Evolutionary conservation across 2,888 invertebrate species (phyloP), one percentile per base, ranked within the genome.

Genomic region (Myopa testacea): DNA sequence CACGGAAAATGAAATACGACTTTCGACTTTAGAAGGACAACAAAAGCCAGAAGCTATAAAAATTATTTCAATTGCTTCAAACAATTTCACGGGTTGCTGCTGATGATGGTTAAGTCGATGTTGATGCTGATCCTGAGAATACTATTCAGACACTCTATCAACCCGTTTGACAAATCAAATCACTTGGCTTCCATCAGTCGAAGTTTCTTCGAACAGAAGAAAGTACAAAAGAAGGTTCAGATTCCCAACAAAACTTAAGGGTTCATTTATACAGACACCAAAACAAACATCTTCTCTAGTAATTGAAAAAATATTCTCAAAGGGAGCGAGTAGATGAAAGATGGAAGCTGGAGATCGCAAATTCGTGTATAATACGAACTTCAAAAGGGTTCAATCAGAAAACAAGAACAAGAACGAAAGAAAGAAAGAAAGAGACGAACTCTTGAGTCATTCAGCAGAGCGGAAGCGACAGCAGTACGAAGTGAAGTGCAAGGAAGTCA

Each of bases 81-180:
- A 62, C 40, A 73, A 73, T 73, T 73, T 73, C 16, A 73, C 45
- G 73, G 62, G 45, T 26, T 40, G 62, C 12, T 62, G 62, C 60
- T 38, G 40, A 73, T 40, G 40, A 45, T 62, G 73, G 55, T 55
- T n/a, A 6, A 1, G 14, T 1, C 2, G 14, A 5, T 55, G 16
- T 5, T n/a, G 10, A 4, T n/a, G 55, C 55, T 45, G 45, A 45
- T 10, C 45, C 45, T 6, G 45, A 45, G 45, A 45, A 45, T 45
- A 26, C 26, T 26, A 26, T 45, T 45, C 45, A 8, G 6, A 10
- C 7, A 45, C 10, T 45, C 45, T 10, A 45, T 45, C 45, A 45
- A 45, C 45, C 7, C 45, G 10, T 6, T 45, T 10, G 45, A 45
- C 45, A 10, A 45, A 45, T 45, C 45, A 45, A 45, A 26, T 26